Percentiles rank a stretch among this genome's conserved stretches.
These are phyloP conservation scores for Ptilodon capucinus DNA, from an alignment of 2,888 invertebrate genomes.

Conservation along the genomic window DNA sequence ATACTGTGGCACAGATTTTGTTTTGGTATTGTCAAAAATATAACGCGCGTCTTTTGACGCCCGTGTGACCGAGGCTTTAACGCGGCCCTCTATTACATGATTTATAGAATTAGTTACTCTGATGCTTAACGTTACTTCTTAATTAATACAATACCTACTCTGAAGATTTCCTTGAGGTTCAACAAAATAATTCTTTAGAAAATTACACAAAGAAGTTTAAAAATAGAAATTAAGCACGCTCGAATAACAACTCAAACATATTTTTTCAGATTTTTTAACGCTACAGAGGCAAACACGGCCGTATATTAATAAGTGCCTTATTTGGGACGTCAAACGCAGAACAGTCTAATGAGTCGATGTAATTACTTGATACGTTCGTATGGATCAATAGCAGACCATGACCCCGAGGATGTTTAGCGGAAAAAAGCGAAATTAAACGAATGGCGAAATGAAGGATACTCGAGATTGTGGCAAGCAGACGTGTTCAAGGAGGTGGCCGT, in stretches of 20 bases:
- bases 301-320: slow-evolving; percentile 16
- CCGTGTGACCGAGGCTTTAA: too few species aligned
- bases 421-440: slow-evolving; percentile 52
- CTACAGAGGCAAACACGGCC: slow-evolving; percentile 15
- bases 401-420: slow-evolving; percentile 22
- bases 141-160: not conserved
- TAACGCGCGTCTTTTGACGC: too few species aligned
- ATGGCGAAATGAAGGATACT: slow-evolving; percentile 60
- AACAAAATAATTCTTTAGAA: slow-evolving; percentile 11
- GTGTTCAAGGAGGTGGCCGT: slow-evolving; percentile 75
- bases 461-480: slow-evolving; percentile 72
- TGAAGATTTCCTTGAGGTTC: not conserved
- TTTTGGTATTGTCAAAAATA: too few species aligned
- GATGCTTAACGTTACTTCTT: not conserved
- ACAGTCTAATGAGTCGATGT: slow-evolving; percentile 18
- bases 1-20: too few species aligned
- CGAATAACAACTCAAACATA: slow-evolving; percentile 12
- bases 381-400: slow-evolving; percentile 18
- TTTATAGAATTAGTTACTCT: not conserved
- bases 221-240: slow-evolving; percentile 18
- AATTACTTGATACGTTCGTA: slow-evolving; percentile 7
- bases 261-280: slow-evolving; percentile 13
- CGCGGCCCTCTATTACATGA: too few species aligned
- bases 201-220: slow-evolving; percentile 16
- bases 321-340: slow-evolving; percentile 18